Evolutionary conservation across 2,888 invertebrate genomes (phyloP).

Genomic region (Boloria selene): DNA sequence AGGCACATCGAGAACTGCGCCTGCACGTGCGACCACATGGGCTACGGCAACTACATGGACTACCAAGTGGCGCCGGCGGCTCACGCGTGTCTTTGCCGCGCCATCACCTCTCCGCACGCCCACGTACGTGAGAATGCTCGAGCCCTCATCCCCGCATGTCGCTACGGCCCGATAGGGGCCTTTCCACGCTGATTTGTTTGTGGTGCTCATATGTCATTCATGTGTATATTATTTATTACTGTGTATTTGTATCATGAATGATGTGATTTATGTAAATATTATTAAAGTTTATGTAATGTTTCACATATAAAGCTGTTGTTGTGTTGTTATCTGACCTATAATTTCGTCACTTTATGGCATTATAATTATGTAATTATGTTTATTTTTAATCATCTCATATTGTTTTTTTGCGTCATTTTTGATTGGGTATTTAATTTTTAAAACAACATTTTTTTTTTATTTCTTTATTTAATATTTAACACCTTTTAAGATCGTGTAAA

Average conservation of each 20-base stretch:
- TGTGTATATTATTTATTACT: constrained; percentile 39
- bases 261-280: constrained; percentile 28
- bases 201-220: constrained; percentile 52
- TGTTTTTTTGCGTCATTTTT: no score
- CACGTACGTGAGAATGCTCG: constrained; percentile 69
- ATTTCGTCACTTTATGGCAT: constrained; percentile 11
- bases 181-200: constrained; percentile 56
- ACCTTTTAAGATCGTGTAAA: no score
- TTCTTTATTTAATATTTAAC: no score
- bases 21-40: constrained; percentile 96
- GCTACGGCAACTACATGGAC: constrained; percentile 95
- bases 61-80: constrained; percentile 87
- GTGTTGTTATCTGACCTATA: constrained; percentile 29
- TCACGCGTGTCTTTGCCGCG: constrained; percentile 78
- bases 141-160: constrained; percentile 56
- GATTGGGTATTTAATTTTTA: no score
- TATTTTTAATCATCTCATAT: no score
- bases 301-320: constrained; percentile 30
- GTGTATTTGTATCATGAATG: constrained; percentile 41
- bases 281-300: constrained; percentile 31
- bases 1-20: constrained; percentile 94
- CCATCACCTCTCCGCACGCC: constrained; percentile 79
- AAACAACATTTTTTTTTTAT: no score
- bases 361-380: neutral
- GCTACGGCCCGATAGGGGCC: constrained; percentile 56